Evolutionary conservation across 1,140 invertebrate species (phyloP).

Genomic region (Formica selysi): DNA sequence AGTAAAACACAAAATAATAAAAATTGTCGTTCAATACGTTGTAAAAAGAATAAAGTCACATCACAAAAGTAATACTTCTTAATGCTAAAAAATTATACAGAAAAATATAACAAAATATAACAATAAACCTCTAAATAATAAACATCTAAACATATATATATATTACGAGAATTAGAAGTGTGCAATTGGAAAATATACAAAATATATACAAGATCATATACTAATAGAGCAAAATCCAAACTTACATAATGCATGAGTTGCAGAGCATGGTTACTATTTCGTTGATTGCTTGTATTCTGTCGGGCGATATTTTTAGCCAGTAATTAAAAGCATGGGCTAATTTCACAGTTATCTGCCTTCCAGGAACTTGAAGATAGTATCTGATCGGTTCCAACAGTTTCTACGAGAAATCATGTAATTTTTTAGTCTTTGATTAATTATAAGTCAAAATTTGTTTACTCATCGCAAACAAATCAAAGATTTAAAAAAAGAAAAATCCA

Average conservation of each 20-base stretch:
- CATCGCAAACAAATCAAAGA: not conserved
- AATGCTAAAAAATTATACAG: no score
- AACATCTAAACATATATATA: no score
- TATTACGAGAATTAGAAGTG: not conserved
- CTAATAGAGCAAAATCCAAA: slow-evolving; percentile 73
- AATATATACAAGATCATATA: not conserved
- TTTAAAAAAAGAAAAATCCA: not conserved
- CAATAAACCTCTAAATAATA: no score
- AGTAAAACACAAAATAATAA: no score
- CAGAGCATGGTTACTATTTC: slow-evolving; percentile 98
- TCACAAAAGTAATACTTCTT: no score
- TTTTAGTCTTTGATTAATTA: no score
- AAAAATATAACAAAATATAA: no score
- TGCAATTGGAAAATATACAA: not conserved
- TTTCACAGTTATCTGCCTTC: slow-evolving; percentile 95
- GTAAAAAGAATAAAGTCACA: no score
- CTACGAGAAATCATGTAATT: slow-evolving; percentile 85
- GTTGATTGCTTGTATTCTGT: slow-evolving; percentile 93
- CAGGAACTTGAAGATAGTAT: slow-evolving; percentile 96
- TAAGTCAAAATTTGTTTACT: no score
- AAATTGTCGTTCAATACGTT: no score
- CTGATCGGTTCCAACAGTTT: slow-evolving; percentile 94
- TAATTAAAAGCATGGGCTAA: slow-evolving; percentile 97
- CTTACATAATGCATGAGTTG: slow-evolving; percentile 98
- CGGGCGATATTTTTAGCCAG: slow-evolving; percentile 96